phyloP scores from a whole-genome alignment of 2,888 invertebrate genomes.

The Nowickia ferox region DNA sequence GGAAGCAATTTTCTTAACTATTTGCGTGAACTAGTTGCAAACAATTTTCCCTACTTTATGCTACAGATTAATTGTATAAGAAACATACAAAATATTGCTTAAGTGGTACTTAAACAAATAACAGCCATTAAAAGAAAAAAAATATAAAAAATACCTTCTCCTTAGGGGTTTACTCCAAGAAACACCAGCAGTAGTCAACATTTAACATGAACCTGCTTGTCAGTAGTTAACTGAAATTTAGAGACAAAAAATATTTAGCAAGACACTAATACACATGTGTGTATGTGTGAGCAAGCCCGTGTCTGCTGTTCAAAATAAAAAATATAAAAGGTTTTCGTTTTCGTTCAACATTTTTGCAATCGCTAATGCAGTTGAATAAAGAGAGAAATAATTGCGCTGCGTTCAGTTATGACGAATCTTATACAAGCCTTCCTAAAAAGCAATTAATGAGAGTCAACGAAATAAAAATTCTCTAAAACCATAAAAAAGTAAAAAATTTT shows the following conservation, averaged over 20 bases:
- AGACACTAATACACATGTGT: conserved; percentile 24
- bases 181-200: not conserved
- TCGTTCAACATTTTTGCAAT: conserved; percentile 59
- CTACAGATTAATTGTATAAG: conserved; percentile 14
- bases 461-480: too few relatives aligned
- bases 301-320: conserved; percentile 34
- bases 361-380: conserved; percentile 34
- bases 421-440: not conserved
- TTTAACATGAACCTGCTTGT: not conserved
- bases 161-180: conserved; percentile 1
- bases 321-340: conserved; percentile 34
- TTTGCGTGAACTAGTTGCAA: conserved; percentile 18
- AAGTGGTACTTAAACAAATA: not conserved
- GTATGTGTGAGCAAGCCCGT: conserved; percentile 14
- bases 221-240: conserved; percentile 1
- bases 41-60: not conserved
- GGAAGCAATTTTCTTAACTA: conserved; percentile 21
- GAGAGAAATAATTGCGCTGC: not conserved
- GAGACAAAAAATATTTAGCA: not conserved
- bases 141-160: not conserved
- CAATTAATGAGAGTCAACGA: not conserved
- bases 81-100: conserved; percentile 23
- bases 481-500: too few relatives aligned
- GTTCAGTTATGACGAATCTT: not conserved
- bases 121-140: not conserved